Percentiles rank a stretch among this genome's conserved stretches.
These are phyloP conservation scores for Arge pagana DNA, from an alignment of 2,888 invertebrate species.

Conservation along the genomic window DNA sequence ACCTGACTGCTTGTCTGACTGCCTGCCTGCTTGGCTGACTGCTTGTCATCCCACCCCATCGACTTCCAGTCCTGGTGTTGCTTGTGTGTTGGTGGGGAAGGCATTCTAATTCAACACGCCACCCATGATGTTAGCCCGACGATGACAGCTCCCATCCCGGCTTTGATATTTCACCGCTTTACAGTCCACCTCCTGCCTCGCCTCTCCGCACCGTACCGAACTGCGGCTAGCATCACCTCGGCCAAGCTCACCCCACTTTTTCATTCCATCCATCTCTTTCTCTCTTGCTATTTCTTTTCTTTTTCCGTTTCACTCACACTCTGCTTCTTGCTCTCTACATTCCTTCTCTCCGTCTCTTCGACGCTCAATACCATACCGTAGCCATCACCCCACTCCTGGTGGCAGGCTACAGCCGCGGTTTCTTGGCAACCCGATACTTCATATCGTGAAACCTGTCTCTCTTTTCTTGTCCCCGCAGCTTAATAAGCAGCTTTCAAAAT, in stretches of 20 bases:
- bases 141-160: conserved; percentile 60
- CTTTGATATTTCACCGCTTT: conserved; percentile 60
- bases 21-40: no score
- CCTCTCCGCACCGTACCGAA: conserved; percentile 23
- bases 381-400: conserved; percentile 29
- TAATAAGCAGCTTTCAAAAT: conserved; percentile 60
- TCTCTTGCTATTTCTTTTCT: conserved; percentile 35
- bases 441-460: conserved; percentile 56
- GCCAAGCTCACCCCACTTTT: conserved; percentile 38
- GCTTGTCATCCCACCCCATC: conserved; percentile 30
- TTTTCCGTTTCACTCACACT: conserved; percentile 28
- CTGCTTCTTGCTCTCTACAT: no score
- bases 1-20: no score
- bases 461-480: conserved; percentile 49
- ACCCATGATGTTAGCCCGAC: conserved; percentile 59
- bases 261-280: conserved; percentile 35
- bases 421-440: conserved; percentile 56
- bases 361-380: conserved; percentile 16
- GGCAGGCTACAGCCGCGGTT: conserved; percentile 40
- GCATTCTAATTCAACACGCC: conserved; percentile 60
- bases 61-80: no score
- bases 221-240: conserved; percentile 38
- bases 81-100: conserved; percentile 47
- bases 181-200: conserved; percentile 41
- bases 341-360: conserved; percentile 24